Evolutionary conservation across 2,797 vertebrate species (phyloP).

Genomic region (Chelmon rostratus): DNA sequence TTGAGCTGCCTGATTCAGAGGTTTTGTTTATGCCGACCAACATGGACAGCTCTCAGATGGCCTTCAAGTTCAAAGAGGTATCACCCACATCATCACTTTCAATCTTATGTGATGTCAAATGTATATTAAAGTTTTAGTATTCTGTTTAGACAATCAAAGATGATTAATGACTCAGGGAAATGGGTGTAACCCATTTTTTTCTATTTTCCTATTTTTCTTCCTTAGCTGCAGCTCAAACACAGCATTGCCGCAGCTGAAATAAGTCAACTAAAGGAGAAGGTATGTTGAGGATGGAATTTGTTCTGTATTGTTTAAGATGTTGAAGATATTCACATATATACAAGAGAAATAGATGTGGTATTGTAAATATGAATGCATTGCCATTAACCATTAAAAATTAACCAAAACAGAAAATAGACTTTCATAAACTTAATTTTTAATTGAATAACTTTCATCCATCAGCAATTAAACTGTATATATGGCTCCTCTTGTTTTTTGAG

Average conservation of each 20-base stretch:
- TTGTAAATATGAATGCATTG: not conserved
- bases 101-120: slow-evolving; percentile 8
- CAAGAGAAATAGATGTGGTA: not conserved
- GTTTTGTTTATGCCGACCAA: slow-evolving; percentile 87
- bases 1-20: slow-evolving; percentile 91
- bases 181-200: slow-evolving; percentile 24
- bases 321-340: not conserved
- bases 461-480: not conserved
- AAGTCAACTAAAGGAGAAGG: slow-evolving; percentile 90
- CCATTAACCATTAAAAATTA: not conserved
- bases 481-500: not conserved
- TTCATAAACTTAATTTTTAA: not conserved
- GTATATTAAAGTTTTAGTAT: not conserved
- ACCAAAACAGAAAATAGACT: not conserved
- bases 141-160: not conserved
- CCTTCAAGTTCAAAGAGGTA: slow-evolving; percentile 94
- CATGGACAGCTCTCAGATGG: slow-evolving; percentile 91
- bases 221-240: slow-evolving; percentile 91
- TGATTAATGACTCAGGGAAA: not conserved
- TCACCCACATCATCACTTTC: not conserved
- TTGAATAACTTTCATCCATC: not conserved
- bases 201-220: slow-evolving; percentile 50
- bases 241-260: slow-evolving; percentile 88
- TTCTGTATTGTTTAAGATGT: not conserved
- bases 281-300: slow-evolving; percentile 62